Percentiles rank a stretch among this genome's conserved stretches.
Conservation (phyloP, 1,140 invertebrate genomes). For the Pentalonia nigronervosa region DNA sequence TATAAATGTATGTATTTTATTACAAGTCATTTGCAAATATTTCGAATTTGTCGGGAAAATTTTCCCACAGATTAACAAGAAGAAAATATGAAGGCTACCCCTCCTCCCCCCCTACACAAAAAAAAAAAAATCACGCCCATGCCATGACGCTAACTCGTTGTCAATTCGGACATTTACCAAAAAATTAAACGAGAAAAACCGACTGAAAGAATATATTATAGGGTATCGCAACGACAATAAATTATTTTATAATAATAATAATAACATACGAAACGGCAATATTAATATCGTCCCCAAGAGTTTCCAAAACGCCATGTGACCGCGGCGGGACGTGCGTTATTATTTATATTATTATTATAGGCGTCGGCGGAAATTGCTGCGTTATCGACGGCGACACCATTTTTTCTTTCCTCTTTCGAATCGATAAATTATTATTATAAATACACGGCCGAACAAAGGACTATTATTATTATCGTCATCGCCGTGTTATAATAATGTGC, state of each 20-base stretch:
- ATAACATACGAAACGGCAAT: background rate
- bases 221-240: no score
- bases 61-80: no score
- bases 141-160: background rate
- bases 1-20: no score
- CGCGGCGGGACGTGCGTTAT: background rate
- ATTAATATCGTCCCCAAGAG: background rate
- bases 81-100: no score
- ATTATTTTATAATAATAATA: no score
- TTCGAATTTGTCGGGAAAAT: no score
- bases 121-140: no score
- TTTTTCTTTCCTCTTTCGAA: background rate
- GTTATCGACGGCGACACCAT: background rate
- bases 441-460: background rate
- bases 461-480: background rate
- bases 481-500: background rate
- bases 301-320: background rate
- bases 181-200: background rate
- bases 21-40: no score
- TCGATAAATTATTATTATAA: background rate
- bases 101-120: no score
- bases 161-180: background rate
- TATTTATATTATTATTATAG: background rate
- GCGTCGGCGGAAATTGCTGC: background rate
- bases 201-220: no score